phyloP scores from a whole-genome alignment of 2,797 vertebrate genomes.

The Myotis findleyi region DNA sequence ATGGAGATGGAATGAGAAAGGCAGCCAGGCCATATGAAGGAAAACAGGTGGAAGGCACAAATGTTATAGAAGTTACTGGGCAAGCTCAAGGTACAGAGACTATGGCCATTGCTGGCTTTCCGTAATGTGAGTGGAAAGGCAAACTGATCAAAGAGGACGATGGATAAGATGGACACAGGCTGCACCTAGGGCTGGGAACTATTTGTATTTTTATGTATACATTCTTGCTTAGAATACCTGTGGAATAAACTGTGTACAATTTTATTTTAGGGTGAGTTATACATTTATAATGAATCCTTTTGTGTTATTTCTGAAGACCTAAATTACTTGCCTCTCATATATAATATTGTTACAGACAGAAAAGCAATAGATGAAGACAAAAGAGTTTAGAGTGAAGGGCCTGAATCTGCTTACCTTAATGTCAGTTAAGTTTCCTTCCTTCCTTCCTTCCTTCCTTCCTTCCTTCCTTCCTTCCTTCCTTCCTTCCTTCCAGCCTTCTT shows the following conservation, averaged over 20 bases:
- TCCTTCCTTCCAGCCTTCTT: too few species aligned
- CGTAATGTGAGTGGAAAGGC: not conserved
- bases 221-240: not conserved
- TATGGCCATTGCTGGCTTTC: not conserved
- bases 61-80: not conserved
- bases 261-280: slow-evolving; percentile 26
- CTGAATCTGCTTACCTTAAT: not conserved
- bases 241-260: not conserved
- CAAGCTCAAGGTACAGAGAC: not conserved
- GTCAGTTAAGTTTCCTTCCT: not conserved
- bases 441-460: too few species aligned
- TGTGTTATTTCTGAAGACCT: not conserved
- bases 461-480: too few species aligned
- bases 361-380: not conserved
- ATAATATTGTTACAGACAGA: not conserved
- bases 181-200: not conserved
- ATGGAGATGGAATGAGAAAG: not conserved
- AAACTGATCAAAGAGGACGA: not conserved
- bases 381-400: not conserved
- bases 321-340: not conserved
- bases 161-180: not conserved
- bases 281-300: not conserved
- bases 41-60: not conserved
- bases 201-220: not conserved
- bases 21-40: not conserved